phyloP scores from a whole-genome alignment of 2,797 vertebrate genomes.

The Steatocranus sp. region DNA sequence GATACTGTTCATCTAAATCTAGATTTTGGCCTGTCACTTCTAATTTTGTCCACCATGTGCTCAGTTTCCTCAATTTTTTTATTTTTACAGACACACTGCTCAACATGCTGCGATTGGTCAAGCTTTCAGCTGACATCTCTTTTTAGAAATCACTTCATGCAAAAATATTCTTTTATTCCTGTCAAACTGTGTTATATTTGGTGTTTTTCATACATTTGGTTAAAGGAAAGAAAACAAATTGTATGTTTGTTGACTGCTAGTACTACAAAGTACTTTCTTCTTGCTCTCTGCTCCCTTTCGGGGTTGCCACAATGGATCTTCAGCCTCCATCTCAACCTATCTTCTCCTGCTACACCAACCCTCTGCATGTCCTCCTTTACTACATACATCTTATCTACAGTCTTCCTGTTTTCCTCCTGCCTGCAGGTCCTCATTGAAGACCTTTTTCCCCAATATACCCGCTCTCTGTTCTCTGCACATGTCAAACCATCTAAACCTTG shows the following conservation, averaged over 20 bases:
- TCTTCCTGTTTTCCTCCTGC: neutral
- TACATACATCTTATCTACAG: neutral
- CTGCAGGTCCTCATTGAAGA: neutral
- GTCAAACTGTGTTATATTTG: neutral
- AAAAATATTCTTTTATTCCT: neutral
- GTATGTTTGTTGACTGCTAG: neutral
- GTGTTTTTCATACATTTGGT: neutral
- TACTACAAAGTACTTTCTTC: neutral
- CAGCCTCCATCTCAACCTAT: fast-evolving
- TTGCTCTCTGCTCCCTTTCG: neutral
- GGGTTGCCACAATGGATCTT: neutral
- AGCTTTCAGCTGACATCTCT: neutral
- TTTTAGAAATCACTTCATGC: neutral
- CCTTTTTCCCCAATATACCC: neutral
- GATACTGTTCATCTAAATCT: neutral
- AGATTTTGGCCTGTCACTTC: neutral
- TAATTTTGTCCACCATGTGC: neutral
- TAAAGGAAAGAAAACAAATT: neutral
- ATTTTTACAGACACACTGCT: neutral
- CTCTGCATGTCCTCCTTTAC: neutral
- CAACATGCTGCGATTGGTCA: neutral
- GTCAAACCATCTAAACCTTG: neutral
- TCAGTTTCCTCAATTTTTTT: neutral
- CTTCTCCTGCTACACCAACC: neutral
- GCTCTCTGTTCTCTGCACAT: neutral